These are phyloP conservation scores for Trematomus loennbergii DNA, from an alignment of 2,113 vertebrate species.

Conservation along the genomic window DNA sequence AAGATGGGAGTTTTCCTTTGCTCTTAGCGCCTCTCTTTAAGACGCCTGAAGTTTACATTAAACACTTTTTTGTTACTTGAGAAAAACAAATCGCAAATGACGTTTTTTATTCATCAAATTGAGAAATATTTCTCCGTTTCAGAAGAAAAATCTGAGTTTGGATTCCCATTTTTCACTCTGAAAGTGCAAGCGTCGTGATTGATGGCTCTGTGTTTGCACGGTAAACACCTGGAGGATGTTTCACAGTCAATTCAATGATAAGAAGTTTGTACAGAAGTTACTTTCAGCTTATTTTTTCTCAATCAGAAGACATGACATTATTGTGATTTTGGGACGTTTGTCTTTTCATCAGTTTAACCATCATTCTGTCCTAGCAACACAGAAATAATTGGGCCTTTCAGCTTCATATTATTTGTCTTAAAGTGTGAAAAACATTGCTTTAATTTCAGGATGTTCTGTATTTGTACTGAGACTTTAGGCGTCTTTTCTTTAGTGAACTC, in stretches of 20 bases:
- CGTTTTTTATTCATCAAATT: neutral
- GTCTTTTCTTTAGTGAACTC: neutral
- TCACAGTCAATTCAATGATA: neutral
- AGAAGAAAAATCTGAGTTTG: neutral
- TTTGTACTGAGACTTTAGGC: neutral
- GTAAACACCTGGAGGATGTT: neutral
- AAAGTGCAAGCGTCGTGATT: conserved; percentile 11
- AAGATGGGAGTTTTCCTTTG: no score
- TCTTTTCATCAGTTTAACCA: no score
- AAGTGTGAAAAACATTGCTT: neutral
- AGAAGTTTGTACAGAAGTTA: neutral
- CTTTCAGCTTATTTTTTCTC: neutral
- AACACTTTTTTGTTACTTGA: neutral
- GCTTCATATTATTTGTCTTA: no score
- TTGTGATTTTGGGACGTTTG: neutral
- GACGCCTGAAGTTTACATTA: no score
- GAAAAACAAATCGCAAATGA: neutral
- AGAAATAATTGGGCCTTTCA: no score
- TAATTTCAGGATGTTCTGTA: neutral
- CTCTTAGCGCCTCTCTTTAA: no score
- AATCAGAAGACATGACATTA: neutral
- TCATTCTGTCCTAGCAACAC: no score
- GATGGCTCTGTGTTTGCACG: conserved; percentile 40
- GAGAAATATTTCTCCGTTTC: no score
- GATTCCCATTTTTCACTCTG: conserved; percentile 1